Base-by-base conservation (phyloP, 2,797 vertebrate species). In the Sardinella longiceps region DNA sequence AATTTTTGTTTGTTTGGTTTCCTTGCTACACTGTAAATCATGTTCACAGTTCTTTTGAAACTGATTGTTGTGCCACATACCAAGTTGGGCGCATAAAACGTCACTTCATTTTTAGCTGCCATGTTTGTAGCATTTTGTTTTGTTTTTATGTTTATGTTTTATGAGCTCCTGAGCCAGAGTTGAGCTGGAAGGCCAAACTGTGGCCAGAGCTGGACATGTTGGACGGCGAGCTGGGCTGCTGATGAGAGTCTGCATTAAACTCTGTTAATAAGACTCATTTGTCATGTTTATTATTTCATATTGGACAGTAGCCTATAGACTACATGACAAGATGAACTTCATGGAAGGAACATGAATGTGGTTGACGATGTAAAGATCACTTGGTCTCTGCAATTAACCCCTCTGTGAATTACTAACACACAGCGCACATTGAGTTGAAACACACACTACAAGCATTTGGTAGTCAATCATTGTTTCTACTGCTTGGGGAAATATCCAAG, bases 71-170 rank as follows among this genome's bases (percentile, higher is more conserved):
- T 77, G 70, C 70, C 23, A 77, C 70, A 77, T 9, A 37, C 70
- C 70, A 43, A 77, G 33, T 20, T 23, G 5, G 37, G 33, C 0
- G 70, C 37, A 43, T 77, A 20, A 77, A 43, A 77, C 20, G 5
- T 39, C 70, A 77, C 70, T 74, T 30, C 30, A 39, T 77, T 77
- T 77, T 43, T 77, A 77, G 70, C 70, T 43, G 70, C 70, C 70
- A 77, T 77, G 70, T 77, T 77, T 77, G 37, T 39, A 77, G 70
- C 11, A 10, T 37, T 74, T 77, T 77, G 39, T 77, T 74, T 77
- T 66, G 56, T 66, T 66, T 66, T 30, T 66, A 28, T 28, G n/a
- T 66, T 66, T 30, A n/a, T n/a, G 33, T 43, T 43, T 43, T 18
- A 43, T 43, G 37, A 43, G 70, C 33, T 37, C 28, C 58, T 28